Conservation (phyloP, 53 echinoderm and acorn worm species). For the Patiria pectinifera region DNA sequence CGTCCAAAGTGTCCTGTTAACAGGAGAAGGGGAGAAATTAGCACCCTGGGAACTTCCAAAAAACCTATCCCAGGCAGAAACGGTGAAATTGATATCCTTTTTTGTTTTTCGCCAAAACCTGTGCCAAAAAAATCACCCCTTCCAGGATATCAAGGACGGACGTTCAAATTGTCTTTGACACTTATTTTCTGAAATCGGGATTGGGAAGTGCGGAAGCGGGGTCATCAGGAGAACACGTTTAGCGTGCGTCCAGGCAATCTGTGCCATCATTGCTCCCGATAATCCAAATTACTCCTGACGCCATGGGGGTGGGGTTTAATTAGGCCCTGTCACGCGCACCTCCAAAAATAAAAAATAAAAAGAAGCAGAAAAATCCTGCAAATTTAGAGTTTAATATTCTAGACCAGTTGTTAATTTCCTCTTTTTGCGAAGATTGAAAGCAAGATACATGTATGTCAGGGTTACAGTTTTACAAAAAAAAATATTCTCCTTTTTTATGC, state of each 20-base stretch:
- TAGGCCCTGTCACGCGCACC: not conserved
- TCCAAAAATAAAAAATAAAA: not conserved
- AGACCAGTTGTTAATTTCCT: not conserved
- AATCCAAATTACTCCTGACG: not conserved
- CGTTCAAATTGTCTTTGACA: not conserved
- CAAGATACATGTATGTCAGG: too few species aligned
- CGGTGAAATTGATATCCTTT: not conserved
- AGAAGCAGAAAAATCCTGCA: not conserved
- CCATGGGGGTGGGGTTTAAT: not conserved
- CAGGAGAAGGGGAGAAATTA: not conserved
- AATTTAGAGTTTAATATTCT: not conserved
- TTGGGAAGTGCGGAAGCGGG: not conserved
- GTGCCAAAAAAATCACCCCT: not conserved
- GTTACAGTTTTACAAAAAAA: too few species aligned
- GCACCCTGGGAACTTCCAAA: not conserved
- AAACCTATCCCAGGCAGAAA: not conserved
- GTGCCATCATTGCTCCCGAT: not conserved
- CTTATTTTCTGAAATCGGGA: not conserved
- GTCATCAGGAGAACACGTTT: not conserved
- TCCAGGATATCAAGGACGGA: not conserved
- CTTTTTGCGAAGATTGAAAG: not conserved
- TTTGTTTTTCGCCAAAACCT: not conserved
- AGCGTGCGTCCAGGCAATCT: not conserved
- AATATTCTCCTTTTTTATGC: too few species aligned
- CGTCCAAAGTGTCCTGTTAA: slow-evolving; percentile 14